Evolutionary conservation across 2,888 invertebrate species (phyloP).

Genomic region (Hedychridium roseum): DNA sequence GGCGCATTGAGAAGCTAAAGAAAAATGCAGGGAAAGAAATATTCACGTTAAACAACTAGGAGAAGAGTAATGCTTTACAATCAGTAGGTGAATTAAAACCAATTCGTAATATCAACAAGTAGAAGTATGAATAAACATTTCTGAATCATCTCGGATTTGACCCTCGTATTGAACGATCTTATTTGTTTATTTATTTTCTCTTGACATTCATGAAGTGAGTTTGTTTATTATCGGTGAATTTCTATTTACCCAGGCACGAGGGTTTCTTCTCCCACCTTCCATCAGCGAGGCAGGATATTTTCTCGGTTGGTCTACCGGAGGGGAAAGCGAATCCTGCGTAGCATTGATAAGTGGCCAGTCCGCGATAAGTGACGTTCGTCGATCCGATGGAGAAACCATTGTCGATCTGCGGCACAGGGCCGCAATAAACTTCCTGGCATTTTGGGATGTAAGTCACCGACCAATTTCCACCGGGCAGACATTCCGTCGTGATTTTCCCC

Average conservation of each 20-base stretch:
- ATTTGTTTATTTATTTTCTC: too few species aligned
- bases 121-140: too few species aligned
- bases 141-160: too few species aligned
- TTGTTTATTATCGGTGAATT: too few species aligned
- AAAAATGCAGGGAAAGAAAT: not conserved
- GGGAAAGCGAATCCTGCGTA: constrained; percentile 96
- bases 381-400: constrained; percentile 97
- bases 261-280: constrained; percentile 94
- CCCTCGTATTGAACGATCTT: too few species aligned
- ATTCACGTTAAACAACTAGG: too few species aligned
- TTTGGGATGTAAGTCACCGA: constrained; percentile 90
- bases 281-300: constrained; percentile 87
- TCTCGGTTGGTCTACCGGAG: constrained; percentile 85
- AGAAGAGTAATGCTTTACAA: too few species aligned
- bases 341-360: constrained; percentile 94
- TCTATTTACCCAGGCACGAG: constrained; percentile 77
- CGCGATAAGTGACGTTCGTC: constrained; percentile 92
- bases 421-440: constrained; percentile 97
- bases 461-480: constrained; percentile 91
- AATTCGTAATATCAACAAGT: too few species aligned
- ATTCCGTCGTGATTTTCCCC: constrained; percentile 83
- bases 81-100: too few species aligned
- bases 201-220: too few species aligned
- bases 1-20: constrained; percentile 86
- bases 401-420: constrained; percentile 96